Conservation (phyloP, 1,140 invertebrate species). For the Drosophila dunni region DNA sequence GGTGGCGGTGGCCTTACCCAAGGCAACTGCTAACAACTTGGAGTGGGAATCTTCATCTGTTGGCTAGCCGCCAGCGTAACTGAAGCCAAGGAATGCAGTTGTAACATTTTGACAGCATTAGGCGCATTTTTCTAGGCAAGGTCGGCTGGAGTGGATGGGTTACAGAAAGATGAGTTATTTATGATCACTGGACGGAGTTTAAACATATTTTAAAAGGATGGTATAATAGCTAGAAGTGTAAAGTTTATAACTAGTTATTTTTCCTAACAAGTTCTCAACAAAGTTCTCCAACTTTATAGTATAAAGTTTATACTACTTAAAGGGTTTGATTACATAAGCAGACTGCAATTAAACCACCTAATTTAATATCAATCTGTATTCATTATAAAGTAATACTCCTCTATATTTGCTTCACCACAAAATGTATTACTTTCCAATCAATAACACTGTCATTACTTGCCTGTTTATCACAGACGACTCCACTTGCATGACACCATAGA, state of each 20-base stretch:
- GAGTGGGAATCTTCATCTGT: conserved; percentile 13
- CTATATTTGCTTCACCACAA: too few relatives aligned
- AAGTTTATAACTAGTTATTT: too few relatives aligned
- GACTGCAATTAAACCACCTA: too few relatives aligned
- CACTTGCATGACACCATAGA: conserved; percentile 10
- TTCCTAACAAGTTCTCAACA: too few relatives aligned
- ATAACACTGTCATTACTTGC: not conserved
- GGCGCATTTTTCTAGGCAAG: conserved; percentile 22
- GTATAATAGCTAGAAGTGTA: too few relatives aligned
- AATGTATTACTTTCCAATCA: too few relatives aligned
- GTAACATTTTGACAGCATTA: conserved; percentile 16
- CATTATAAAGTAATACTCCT: too few relatives aligned
- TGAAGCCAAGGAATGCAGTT: conserved; percentile 22
- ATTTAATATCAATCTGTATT: too few relatives aligned
- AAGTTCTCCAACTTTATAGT: too few relatives aligned
- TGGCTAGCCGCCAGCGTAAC: conserved; percentile 24
- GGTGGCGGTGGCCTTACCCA: conserved; percentile 66
- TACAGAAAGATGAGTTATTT: not conserved
- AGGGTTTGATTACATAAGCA: too few relatives aligned
- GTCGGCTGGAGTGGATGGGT: conserved; percentile 1
- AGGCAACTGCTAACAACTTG: conserved; percentile 38
- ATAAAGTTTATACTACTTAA: too few relatives aligned
- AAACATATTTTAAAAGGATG: not conserved
- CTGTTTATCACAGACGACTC: not conserved
- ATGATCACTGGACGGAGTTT: not conserved